Base-by-base conservation (phyloP, 35 echinoderm and acorn worm species). In the Lytechinus pictus region DNA sequence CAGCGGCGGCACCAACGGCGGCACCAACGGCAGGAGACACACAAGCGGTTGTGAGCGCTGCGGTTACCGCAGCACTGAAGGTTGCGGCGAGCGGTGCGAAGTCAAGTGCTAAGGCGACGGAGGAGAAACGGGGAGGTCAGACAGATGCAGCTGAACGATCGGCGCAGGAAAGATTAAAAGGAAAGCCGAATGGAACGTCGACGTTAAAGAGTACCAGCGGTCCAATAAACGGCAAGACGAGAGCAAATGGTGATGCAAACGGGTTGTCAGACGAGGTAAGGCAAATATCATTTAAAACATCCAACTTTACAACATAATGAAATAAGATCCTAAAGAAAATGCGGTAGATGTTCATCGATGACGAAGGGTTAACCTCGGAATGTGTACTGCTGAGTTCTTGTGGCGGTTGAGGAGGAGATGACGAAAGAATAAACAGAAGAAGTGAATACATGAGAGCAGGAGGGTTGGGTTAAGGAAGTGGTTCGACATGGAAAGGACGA, bases 221-320 rank as follows among this genome's bases (percentile, higher is more conserved):
- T 54, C 92, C 92, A 4, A 57, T 93, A 10, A 93, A 93, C 24
- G 92, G 92, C 27, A 93, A 93, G 55, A 93, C 53, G 54, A 93
- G 96, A 24, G 53, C 93, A 3, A 98, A 98, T 27, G 96, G 92
- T 33, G 97, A 98, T 94, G 19, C 95, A 5, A 89, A 92, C 8
- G 96, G 94, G 3, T 27, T 97, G 5, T 54, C 89, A 53, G 97
- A 94, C 5, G 97, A 98, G 86, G 97, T 98, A 58, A 95, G 96
- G 3, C 16, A 79, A 79, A 79, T 2, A 13, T 58, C 9, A 2
- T 58, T 58, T 13, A 58, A 9, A 58, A 58, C 56, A 58, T 58
- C 9, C 1, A 58, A 58, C 56, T 58, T 58, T 58, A 44, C 33
- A 44, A 44, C 33, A 44, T 44, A 44, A 44, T 44, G 33, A 44